A percentile compares a stretch with the other conserved stretches of the same genome.
Evolutionary conservation across 1,140 invertebrate genomes (phyloP).

Genomic region (Megalopta genalis): DNA sequence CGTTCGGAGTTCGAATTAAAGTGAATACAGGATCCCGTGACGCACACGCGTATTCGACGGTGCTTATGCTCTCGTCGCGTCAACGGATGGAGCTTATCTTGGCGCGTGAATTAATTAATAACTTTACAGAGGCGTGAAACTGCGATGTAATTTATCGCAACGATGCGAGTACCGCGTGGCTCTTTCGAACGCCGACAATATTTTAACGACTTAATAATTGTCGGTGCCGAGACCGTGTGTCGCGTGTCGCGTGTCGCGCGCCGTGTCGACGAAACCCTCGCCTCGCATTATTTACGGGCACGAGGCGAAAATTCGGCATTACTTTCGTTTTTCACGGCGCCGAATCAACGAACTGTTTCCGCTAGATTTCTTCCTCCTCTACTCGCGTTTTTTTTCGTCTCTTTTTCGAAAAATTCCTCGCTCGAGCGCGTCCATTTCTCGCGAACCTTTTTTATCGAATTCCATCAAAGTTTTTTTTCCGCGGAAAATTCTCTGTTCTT

Average conservation of each 20-base stretch:
- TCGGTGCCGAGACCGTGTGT: too few relatives aligned
- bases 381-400: background rate
- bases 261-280: too few relatives aligned
- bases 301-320: background rate
- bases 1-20: background rate
- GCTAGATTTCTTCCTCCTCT: too few relatives aligned
- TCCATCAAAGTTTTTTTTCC: too few relatives aligned
- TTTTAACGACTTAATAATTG: background rate
- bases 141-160: background rate
- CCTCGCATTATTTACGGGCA: too few relatives aligned
- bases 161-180: slow-evolving; percentile 42
- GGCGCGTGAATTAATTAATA: slow-evolving; percentile 20
- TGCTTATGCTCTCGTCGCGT: background rate
- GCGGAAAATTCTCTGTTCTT: too few relatives aligned
- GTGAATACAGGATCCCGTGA: background rate
- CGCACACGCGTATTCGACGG: too few relatives aligned
- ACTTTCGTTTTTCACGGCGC: too few relatives aligned
- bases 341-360: slow-evolving; percentile 10
- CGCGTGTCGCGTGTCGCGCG: too few relatives aligned
- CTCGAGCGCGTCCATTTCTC: too few relatives aligned
- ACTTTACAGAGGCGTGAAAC: background rate
- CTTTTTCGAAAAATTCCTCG: too few relatives aligned
- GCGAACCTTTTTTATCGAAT: too few relatives aligned
- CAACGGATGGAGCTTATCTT: background rate
- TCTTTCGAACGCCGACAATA: background rate